Base-by-base conservation (phyloP, 1,140 invertebrate species). In the Caenorhabditis brenneri region DNA sequence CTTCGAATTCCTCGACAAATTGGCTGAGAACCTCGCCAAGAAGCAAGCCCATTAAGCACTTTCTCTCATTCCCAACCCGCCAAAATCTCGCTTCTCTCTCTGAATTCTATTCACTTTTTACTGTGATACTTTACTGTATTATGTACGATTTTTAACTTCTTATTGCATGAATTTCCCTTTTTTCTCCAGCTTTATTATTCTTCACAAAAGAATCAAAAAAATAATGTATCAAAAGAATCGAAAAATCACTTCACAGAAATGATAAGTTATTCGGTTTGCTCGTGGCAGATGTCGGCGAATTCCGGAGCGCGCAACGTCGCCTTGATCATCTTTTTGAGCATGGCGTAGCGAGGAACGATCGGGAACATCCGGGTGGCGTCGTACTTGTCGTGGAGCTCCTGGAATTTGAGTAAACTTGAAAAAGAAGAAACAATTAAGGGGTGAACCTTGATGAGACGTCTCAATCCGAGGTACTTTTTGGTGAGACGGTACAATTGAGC, bases 1-100 rank as follows among this genome's bases (percentile, higher is more conserved):
- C 0, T 98, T 99, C 91, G 96, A 96, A 90, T 99, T 99, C 90
- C 94, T 99, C 92, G 94, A 98, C 91, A 98, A 97, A 91, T 91
- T 99, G 65, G 96, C 96, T 69, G 95, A 96, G 87, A 98, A 98
- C 91, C 92, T 99, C 85, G 93, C 94, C 83, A 94, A 94, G 83
- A 94, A 94, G 88, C 90, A 88, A 80, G 79, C 84, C 53, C 46
- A 80, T 5, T 79, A 79, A 49, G 6, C 9, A 65, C 39, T 80
- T 51, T 74, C 65, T n/a, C n/a, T 46, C 65, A 42, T 74, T 46
- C 36, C 36, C 65, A 27, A 3, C 5, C 24, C 29, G 10, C 12
- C 39, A 74, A 42, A 74, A 74, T 74, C 65, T 74, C 36, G n/a
- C 36, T 24, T 46, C n/a, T 65, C 22, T 31, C 39, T 42, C 12